These are phyloP conservation scores for Parauchenoglanis punctatus DNA, from an alignment of 2,797 vertebrate genomes.

Conservation along the genomic window DNA sequence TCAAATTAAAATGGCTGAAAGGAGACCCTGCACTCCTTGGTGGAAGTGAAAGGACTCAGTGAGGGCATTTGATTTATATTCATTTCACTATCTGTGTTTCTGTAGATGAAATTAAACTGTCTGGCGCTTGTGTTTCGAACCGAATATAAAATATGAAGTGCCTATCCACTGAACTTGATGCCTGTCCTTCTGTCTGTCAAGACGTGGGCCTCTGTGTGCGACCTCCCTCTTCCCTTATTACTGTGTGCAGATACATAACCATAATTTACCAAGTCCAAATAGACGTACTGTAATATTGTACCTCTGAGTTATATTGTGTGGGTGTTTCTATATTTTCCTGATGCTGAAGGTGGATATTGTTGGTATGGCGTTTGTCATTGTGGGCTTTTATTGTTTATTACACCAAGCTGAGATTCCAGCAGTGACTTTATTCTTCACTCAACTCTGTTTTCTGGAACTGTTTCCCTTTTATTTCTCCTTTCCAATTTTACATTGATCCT, in stretches of 20 bases:
- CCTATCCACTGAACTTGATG: conserved; percentile 73
- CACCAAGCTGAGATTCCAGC: conserved; percentile 31
- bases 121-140: conserved; percentile 63
- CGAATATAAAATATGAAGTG: conserved; percentile 65
- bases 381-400: conserved; percentile 38
- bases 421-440: background rate
- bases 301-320: conserved; percentile 52
- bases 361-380: conserved; percentile 41
- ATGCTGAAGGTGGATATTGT: conserved; percentile 39
- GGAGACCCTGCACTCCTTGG: conserved; percentile 19
- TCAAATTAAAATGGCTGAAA: conserved; percentile 45
- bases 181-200: conserved; percentile 35
- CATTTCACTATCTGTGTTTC: conserved; percentile 44
- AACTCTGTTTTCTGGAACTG: background rate
- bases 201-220: conserved; percentile 19
- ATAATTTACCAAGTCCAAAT: conserved; percentile 46
- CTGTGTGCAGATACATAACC: conserved; percentile 38
- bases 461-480: background rate
- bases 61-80: conserved; percentile 47
- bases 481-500: conserved; percentile 43
- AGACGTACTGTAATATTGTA: conserved; percentile 54
- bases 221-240: conserved; percentile 22
- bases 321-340: conserved; percentile 39
- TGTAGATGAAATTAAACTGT: conserved; percentile 52
- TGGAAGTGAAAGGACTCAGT: background rate